Percentiles rank a stretch among this genome's conserved stretches.
These are phyloP conservation scores for Planococcus citri DNA, from an alignment of 1,140 invertebrate species.

Conservation along the genomic window DNA sequence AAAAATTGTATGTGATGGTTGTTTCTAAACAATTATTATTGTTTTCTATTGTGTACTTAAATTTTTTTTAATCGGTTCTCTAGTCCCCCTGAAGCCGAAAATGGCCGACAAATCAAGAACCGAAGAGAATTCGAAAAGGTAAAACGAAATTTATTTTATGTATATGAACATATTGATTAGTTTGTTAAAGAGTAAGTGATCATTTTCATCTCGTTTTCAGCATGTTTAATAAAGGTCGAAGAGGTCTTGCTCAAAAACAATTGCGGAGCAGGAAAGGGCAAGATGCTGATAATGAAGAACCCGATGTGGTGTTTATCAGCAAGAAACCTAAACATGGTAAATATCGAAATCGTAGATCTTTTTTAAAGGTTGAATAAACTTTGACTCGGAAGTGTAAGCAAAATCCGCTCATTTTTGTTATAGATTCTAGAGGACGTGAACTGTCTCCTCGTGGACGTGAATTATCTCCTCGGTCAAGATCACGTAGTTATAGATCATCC, in stretches of 20 bases:
- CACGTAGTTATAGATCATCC: constrained; percentile 25
- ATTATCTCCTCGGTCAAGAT: constrained; percentile 21
- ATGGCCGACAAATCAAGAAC: background rate
- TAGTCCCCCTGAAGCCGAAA: constrained; percentile 7
- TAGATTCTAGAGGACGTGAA: background rate
- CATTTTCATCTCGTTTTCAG: constrained; percentile 19
- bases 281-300: constrained; percentile 21
- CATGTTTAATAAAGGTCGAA: constrained; percentile 25
- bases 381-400: too few relatives aligned
- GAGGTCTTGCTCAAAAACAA: constrained; percentile 24
- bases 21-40: background rate
- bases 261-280: constrained; percentile 21
- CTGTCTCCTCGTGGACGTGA: background rate
- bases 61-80: background rate
- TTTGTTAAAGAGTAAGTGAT: too few relatives aligned
- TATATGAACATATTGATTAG: too few relatives aligned
- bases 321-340: background rate
- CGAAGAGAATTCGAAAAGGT: constrained; percentile 1
- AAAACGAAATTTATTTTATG: too few relatives aligned
- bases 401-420: background rate
- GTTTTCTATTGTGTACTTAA: too few relatives aligned
- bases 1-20: constrained; percentile 22
- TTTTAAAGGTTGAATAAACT: too few relatives aligned
- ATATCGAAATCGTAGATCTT: background rate
- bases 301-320: background rate